These are phyloP conservation scores for Acrocephalus scirpaceus DNA, from an alignment of 2,797 vertebrate genomes.

Conservation along the genomic window DNA sequence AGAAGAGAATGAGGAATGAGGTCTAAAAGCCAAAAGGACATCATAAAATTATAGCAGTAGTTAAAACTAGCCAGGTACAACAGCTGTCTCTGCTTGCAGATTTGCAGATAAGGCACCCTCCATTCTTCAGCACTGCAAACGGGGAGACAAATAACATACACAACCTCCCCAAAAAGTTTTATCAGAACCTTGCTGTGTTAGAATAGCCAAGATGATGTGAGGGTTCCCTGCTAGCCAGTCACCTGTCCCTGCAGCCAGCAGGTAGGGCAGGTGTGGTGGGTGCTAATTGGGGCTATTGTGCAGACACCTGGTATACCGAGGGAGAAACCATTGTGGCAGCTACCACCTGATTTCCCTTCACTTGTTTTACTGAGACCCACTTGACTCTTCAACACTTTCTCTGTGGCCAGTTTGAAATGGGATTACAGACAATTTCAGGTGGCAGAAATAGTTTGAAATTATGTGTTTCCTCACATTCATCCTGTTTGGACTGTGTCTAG, in stretches of 20 bases:
- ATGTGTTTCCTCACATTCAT: not conserved
- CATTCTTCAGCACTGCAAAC: not conserved
- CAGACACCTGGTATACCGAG: accelerated
- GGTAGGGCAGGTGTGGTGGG: accelerated
- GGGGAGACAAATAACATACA: not conserved
- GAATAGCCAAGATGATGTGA: not conserved
- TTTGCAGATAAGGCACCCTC: not conserved
- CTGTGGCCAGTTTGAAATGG: not conserved
- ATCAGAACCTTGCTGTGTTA: not conserved
- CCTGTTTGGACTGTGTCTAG: not conserved
- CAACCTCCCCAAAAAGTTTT: not conserved
- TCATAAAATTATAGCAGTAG: not conserved
- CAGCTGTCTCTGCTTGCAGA: not conserved
- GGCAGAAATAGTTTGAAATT: not conserved
- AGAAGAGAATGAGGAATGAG: not conserved
- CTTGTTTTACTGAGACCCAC: not conserved
- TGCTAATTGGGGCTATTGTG: not conserved
- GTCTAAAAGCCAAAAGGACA: not conserved
- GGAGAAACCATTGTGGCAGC: not conserved
- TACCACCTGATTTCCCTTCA: not conserved
- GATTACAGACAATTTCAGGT: not conserved
- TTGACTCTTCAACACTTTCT: not conserved
- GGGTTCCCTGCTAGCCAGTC: not conserved
- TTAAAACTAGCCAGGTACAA: not conserved
- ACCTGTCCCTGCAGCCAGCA: not conserved